phyloP scores from a whole-genome alignment of 2,888 invertebrate genomes.

The Enoplolaimus lenunculus region DNA sequence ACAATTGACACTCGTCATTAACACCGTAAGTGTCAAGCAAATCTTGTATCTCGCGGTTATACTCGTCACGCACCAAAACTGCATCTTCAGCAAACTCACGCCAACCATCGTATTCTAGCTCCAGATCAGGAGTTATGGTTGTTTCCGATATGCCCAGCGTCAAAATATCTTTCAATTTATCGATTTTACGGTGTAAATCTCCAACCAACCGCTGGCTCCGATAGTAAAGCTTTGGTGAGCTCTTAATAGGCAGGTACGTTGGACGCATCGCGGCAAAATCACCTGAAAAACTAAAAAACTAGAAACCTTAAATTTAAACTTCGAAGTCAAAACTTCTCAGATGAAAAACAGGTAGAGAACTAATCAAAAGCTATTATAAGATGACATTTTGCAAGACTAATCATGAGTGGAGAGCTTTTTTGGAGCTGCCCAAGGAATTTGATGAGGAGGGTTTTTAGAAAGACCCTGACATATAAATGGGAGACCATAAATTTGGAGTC shows the following conservation, averaged over 20 bases:
- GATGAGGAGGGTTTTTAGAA: too few species aligned
- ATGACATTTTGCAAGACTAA: too few species aligned
- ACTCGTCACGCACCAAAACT: neutral
- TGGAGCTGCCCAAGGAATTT: too few species aligned
- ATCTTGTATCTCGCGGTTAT: slow-evolving; percentile 24
- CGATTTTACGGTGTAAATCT: slow-evolving; percentile 32
- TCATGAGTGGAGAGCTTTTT: too few species aligned
- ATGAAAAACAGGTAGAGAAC: too few species aligned
- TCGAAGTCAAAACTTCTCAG: too few species aligned
- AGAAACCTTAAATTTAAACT: too few species aligned
- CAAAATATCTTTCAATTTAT: slow-evolving; percentile 29
- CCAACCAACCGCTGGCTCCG: slow-evolving; percentile 35
- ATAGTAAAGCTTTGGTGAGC: slow-evolving; percentile 30
- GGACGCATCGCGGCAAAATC: slow-evolving; percentile 23
- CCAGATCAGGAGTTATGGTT: neutral
- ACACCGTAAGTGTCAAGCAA: slow-evolving; percentile 33
- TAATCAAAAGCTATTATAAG: too few species aligned
- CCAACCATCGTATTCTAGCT: slow-evolving; percentile 23
- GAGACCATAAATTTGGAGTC: too few species aligned
- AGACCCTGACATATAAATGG: too few species aligned
- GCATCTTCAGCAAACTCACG: slow-evolving; percentile 22
- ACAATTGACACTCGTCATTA: slow-evolving; percentile 31
- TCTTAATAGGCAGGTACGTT: slow-evolving; percentile 26
- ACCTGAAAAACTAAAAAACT: too few species aligned
- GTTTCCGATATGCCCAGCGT: neutral